Conservation (phyloP, 1,140 invertebrate genomes). For the Antheraea mylitta region DNA sequence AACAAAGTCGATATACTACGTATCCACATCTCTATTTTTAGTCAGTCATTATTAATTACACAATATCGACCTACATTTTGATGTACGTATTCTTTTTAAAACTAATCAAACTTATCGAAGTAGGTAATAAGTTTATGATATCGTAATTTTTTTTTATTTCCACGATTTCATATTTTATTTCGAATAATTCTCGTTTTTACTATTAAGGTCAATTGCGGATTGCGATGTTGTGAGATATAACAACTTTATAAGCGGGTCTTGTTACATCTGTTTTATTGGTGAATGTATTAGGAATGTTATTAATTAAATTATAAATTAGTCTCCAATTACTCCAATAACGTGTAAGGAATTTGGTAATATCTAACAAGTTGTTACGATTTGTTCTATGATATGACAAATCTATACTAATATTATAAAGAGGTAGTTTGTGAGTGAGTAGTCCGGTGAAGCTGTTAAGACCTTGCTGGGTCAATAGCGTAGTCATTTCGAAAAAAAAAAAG, state of each 20-base stretch:
- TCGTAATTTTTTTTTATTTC: constrained; percentile 1
- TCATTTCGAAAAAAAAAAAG: too few species aligned
- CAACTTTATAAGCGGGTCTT: neutral
- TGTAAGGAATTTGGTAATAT: neutral
- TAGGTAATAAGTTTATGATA: constrained; percentile 9
- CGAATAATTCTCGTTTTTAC: neutral
- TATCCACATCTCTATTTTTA: neutral
- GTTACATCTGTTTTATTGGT: neutral
- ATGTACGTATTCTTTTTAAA: neutral
- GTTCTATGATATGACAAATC: too few species aligned
- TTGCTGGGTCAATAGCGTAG: too few species aligned
- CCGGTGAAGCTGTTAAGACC: too few species aligned
- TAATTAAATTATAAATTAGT: neutral
- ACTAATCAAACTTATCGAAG: constrained; percentile 2
- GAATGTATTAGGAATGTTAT: neutral
- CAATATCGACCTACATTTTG: constrained; percentile 11
- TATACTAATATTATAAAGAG: too few species aligned
- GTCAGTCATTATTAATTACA: constrained; percentile 8
- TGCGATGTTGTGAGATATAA: neutral
- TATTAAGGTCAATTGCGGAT: neutral
- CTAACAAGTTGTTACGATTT: neutral
- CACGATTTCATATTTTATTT: constrained; percentile 7
- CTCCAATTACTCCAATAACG: neutral
- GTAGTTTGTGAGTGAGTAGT: too few species aligned
- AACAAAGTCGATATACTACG: too few species aligned